These are phyloP conservation scores for Lucilia sericata DNA, from an alignment of 1,140 invertebrate species.

Conservation along the genomic window DNA sequence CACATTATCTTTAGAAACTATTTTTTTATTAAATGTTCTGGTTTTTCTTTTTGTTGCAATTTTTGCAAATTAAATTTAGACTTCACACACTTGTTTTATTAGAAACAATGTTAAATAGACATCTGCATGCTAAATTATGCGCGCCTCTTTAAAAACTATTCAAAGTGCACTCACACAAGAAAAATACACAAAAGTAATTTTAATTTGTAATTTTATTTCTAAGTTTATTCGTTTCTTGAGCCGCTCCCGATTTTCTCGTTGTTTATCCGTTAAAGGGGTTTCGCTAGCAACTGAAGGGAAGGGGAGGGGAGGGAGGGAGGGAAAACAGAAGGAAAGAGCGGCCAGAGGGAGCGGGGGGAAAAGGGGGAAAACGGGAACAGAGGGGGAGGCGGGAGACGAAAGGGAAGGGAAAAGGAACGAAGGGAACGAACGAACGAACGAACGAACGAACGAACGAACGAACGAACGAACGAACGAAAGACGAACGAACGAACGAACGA, in stretches of 20 bases:
- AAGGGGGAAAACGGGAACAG: too few relatives aligned
- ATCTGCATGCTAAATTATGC: constrained; percentile 23
- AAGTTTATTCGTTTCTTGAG: background rate
- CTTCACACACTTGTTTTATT: constrained; percentile 7
- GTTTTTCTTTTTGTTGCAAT: constrained; percentile 26
- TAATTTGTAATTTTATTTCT: background rate
- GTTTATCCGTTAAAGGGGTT: constrained; percentile 40
- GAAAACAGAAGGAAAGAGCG: background rate
- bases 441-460: too few relatives aligned
- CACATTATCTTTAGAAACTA: too few relatives aligned
- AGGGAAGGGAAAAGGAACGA: too few relatives aligned
- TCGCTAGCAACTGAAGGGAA: background rate
- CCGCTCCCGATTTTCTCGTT: background rate
- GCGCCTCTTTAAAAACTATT: background rate
- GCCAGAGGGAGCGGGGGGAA: too few relatives aligned
- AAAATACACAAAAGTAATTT: background rate
- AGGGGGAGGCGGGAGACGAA: too few relatives aligned
- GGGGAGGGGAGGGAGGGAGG: too few relatives aligned
- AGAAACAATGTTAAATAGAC: background rate
- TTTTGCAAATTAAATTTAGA: background rate
- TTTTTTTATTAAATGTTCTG: background rate
- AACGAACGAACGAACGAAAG: too few relatives aligned
- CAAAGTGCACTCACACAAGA: background rate
- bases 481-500: too few relatives aligned
- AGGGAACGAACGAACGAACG: too few relatives aligned